phyloP scores from a whole-genome alignment of 2,113 vertebrate genomes.

The Parus major region DNA sequence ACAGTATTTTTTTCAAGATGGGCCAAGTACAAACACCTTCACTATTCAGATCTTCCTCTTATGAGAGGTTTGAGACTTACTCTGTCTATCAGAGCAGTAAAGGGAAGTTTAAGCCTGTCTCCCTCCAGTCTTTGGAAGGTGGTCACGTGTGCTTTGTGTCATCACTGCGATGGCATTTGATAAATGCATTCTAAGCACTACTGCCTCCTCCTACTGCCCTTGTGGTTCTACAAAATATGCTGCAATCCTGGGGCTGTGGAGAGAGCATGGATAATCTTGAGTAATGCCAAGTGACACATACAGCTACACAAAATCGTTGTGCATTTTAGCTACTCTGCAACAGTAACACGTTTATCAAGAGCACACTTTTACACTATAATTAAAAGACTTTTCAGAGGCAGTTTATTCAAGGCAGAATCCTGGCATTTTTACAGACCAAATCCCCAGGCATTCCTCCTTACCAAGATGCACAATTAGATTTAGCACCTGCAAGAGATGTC shows the following conservation, averaged over 20 bases:
- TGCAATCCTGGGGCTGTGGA: neutral
- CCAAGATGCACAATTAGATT: neutral
- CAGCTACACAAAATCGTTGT: neutral
- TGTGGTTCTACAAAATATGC: neutral
- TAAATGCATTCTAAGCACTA: neutral
- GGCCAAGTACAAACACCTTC: neutral
- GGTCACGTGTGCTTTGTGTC: neutral
- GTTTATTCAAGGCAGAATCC: neutral
- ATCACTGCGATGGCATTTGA: neutral
- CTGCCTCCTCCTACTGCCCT: neutral
- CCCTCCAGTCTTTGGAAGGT: neutral
- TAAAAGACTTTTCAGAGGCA: neutral
- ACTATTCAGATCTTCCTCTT: neutral
- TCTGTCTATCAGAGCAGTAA: neutral
- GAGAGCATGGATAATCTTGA: neutral
- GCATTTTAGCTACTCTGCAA: neutral
- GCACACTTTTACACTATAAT: neutral
- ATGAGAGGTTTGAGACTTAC: neutral
- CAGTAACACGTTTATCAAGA: neutral
- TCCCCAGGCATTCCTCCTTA: neutral
- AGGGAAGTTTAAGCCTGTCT: neutral
- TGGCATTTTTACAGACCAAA: neutral
- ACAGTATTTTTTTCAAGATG: neutral
- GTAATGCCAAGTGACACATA: neutral
- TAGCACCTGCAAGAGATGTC: neutral